Base-by-base conservation (phyloP, 2,888 invertebrate genomes). In the Taenaris catops region DNA sequence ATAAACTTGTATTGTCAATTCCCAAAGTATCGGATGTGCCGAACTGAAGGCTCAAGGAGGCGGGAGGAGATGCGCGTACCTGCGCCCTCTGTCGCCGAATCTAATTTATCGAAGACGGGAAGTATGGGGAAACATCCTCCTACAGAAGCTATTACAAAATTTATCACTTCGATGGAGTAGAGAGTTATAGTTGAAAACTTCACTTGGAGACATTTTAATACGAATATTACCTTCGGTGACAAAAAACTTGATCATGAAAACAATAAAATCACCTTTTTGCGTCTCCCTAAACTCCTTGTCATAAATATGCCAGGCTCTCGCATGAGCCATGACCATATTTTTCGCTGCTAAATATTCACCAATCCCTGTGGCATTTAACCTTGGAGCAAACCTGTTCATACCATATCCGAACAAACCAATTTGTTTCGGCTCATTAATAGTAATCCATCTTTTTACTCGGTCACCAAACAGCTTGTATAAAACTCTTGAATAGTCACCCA, bases 341-440 rank as follows among this genome's bases (percentile, higher is more conserved):
- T 89, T 87, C 2, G 73, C 75, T 4, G 84, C 86, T 16, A 88
- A 44, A 48, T 90, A 90, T 25, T 87, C 88, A 1, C 72, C 88
- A 6, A 84, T 56, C 0, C 88, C 89, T 2, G 74, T 53, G 1
- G 72, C 67, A 14, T 74, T 57, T 0, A 88, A 35, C n/a, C 64
- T 66, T 1, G 83, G 84, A 6, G 83, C 76, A 24, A 64, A 58
- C 5, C 57, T 52, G 0, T 44, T 53, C 20, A 34, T 46, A 0
- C 87, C 88, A 55, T 91, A 91, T 0, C 88, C 88, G 2, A 47
- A 61, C 1, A 69, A 37, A 7, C 63, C 70, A 10, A 75, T 61
- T 34, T 75, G 69, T 34, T 71, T 75, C 0, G 90, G 90, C 47
- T 91, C 91, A 52, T 91, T 91, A 27, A 90, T 68, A 0, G 91